phyloP scores from a whole-genome alignment of 1,140 invertebrate genomes.

The Habropoda laboriosa region DNA sequence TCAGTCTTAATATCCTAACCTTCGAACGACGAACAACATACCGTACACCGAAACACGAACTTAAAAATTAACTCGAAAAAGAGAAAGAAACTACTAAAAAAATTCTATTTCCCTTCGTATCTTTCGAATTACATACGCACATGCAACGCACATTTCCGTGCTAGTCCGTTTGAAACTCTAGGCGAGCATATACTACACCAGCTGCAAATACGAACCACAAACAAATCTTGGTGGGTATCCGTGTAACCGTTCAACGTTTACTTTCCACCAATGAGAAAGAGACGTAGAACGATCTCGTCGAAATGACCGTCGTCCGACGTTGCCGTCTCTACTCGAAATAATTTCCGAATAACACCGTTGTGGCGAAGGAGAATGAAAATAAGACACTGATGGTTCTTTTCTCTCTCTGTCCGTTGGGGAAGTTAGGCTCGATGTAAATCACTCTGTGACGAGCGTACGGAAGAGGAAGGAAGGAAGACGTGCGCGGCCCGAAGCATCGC shows the following conservation, averaged over 20 bases:
- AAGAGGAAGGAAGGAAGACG: conserved; percentile 6
- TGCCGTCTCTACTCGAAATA: neutral
- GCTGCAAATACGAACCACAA: conserved; percentile 29
- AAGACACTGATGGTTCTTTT: too few species aligned
- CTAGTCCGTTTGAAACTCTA: neutral
- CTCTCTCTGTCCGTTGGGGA: neutral
- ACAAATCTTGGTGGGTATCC: conserved; percentile 25
- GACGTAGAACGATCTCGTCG: neutral
- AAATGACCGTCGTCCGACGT: too few species aligned
- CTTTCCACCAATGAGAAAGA: neutral
- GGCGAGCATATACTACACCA: neutral
- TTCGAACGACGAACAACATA: conserved; percentile 15
- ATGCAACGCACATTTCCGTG: neutral
- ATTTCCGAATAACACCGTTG: neutral
- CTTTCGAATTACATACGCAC: neutral
- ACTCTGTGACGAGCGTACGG: conserved; percentile 6
- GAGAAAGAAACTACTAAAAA: neutral
- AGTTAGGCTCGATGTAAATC: conserved; percentile 26
- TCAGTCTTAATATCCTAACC: conserved; percentile 29
- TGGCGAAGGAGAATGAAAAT: neutral
- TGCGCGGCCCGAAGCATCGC: neutral
- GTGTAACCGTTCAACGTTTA: conserved; percentile 32
- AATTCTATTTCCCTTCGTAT: neutral
- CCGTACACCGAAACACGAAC: neutral
- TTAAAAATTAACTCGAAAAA: neutral